A percentile compares a stretch with the other conserved stretches of the same genome.
These are phyloP conservation scores for Pachyseris speciosa DNA, from an alignment of 64 coral and sea anemone genomes.

Conservation along the genomic window DNA sequence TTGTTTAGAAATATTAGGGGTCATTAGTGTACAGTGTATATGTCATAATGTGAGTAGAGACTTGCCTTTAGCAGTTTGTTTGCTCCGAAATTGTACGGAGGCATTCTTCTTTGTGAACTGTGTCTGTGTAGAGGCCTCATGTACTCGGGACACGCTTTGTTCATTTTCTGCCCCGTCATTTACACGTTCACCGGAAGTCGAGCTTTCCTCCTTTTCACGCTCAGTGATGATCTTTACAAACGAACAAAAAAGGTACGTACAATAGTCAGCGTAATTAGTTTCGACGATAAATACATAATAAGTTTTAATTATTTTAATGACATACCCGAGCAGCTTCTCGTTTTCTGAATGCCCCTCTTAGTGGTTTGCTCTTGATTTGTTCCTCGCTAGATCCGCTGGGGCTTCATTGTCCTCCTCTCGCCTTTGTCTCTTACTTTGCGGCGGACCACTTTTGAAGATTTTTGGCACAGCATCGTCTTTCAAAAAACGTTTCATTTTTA, in stretches of 20 bases:
- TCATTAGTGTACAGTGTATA: background rate
- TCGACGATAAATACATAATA: background rate
- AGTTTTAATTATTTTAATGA: background rate
- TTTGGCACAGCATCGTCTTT: conserved; percentile 10
- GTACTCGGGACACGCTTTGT: background rate
- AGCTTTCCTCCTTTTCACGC: background rate
- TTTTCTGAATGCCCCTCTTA: background rate
- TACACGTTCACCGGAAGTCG: background rate
- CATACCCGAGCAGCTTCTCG: conserved; percentile 10
- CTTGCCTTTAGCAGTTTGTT: conserved; percentile 2
- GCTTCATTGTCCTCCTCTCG: background rate
- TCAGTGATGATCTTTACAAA: background rate
- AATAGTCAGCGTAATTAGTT: background rate
- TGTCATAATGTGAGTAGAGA: background rate
- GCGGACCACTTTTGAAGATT: background rate
- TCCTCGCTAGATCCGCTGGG: too few relatives aligned
- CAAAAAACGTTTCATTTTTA: conserved; percentile 20
- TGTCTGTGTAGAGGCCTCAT: conserved; percentile 29
- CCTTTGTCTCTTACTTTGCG: background rate
- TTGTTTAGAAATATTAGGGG: too few relatives aligned
- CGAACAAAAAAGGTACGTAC: background rate
- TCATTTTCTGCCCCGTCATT: background rate
- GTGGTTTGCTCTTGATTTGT: background rate
- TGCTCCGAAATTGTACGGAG: conserved; percentile 18
- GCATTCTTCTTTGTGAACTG: background rate